Percentiles rank a stretch among this genome's conserved stretches.
These are phyloP conservation scores for Callaeas wilsoni DNA, from an alignment of 2,113 vertebrate species.

Conservation along the genomic window DNA sequence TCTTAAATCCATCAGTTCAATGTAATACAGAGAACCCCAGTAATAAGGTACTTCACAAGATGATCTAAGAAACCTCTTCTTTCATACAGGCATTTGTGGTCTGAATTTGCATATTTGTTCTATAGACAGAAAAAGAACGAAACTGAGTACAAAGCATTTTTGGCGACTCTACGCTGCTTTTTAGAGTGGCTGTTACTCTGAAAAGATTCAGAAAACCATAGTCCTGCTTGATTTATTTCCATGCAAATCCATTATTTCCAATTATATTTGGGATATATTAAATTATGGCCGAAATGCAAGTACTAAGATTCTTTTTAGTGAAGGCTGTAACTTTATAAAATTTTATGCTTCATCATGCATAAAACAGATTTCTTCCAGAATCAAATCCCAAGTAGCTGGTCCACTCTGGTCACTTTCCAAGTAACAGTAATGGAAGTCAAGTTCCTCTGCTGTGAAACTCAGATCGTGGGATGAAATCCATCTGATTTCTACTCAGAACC, in stretches of 20 bases:
- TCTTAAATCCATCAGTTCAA: neutral
- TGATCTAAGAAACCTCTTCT: neutral
- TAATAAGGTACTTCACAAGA: neutral
- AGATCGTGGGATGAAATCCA: neutral
- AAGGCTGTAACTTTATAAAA: neutral
- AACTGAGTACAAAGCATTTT: neutral
- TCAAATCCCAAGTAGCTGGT: neutral
- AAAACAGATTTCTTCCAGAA: neutral
- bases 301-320: neutral
- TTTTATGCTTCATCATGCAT: neutral
- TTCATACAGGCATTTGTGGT: neutral
- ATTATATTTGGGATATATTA: neutral
- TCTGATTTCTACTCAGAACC: neutral
- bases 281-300: neutral
- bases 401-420: neutral
- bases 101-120: neutral
- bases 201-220: neutral
- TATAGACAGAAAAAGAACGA: neutral
- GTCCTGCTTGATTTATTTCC: neutral
- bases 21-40: neutral
- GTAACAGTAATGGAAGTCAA: neutral
- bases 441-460: neutral
- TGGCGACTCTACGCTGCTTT: fast-evolving
- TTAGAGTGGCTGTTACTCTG: neutral
- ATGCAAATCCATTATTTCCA: neutral